Percentiles rank a stretch among this genome's conserved stretches.
Evolutionary conservation across 2,888 invertebrate species (phyloP).

Genomic region (Laspeyria flexula): DNA sequence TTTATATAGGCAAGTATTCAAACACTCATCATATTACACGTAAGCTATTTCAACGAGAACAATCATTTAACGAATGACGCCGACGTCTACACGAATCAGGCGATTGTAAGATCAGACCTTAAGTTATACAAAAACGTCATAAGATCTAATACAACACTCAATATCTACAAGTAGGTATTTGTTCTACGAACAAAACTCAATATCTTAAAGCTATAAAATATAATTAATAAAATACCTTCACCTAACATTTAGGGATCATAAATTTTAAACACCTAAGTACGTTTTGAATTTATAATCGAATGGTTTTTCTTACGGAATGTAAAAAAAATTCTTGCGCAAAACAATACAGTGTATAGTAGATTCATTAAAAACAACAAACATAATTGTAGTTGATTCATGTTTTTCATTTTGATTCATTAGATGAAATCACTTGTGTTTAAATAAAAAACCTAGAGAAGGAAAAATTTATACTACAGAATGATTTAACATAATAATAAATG

Average conservation of each 20-base stretch:
- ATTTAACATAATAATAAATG: constrained; percentile 5
- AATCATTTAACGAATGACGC: too few species aligned
- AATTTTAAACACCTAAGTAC: not conserved
- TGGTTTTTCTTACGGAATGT: not conserved
- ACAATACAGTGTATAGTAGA: not conserved
- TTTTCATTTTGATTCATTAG: constrained; percentile 10
- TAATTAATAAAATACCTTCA: not conserved
- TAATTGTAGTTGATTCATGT: constrained; percentile 4
- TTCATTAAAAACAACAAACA: not conserved
- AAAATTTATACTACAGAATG: constrained; percentile 2
- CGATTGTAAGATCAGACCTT: too few species aligned
- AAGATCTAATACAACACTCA: too few species aligned
- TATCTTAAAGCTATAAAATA: not conserved
- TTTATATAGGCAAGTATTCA: too few species aligned
- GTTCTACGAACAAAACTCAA: not conserved
- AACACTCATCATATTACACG: too few species aligned
- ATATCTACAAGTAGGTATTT: too few species aligned
- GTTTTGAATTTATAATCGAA: not conserved
- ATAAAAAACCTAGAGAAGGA: constrained; percentile 22
- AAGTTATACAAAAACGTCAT: too few species aligned
- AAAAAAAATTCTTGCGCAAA: not conserved
- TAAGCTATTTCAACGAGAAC: too few species aligned
- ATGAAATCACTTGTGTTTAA: constrained; percentile 10
- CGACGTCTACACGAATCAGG: too few species aligned
- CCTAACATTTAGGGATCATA: not conserved